Base-by-base conservation (phyloP, 2,888 invertebrate genomes). In the Resseliella maxima region DNA sequence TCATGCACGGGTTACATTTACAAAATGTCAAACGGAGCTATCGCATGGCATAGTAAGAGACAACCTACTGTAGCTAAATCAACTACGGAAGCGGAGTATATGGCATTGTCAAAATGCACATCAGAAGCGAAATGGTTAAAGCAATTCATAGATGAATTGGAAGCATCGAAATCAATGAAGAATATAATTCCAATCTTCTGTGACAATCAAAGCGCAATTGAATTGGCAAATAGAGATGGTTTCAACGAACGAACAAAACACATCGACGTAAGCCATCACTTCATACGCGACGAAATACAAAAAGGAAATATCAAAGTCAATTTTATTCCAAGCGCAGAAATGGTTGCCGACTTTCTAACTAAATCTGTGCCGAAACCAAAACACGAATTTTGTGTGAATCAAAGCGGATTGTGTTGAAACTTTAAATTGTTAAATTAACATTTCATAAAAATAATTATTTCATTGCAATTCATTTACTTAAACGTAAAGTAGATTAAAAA, bases 151-250 rank as follows among this genome's bases (percentile, higher is more conserved):
- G 31, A 6, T 24, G 31, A 64, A 27, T 15, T 64, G 64, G 31
- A 31, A n/a, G n/a, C 31, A 24, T 3, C 31, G 31, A 64, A 31
- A 3, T 64, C 27, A 31, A 64, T 24, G 1, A 2, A 31, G 6
- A n/a, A n/a, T n/a, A n/a, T 27, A 31, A 31, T 64, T 27, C 8
- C 15, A 50, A 2, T 38, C 8, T 46, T 12, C 3, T 85, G 85
- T 27, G 85, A 85, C 41, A 85, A 85, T 24, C 45, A 85, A n/a
- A n/a, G n/a, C n/a, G n/a, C 85, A 24, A 24, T 85, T 41, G 24
- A 85, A 21, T 27, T 85, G 3, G 45, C 85, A 6, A 18, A 85
- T 24, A 24, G 27, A 10, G 85, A 85, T 27, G 85, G 85, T 0
- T 85, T 15, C 27, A 41, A 24, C 18, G 12, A 10, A 5, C 45